A percentile compares a stretch with the other conserved stretches of the same genome.
Conservation (phyloP, 2,797 vertebrate genomes). For the Meda fulgida region DNA sequence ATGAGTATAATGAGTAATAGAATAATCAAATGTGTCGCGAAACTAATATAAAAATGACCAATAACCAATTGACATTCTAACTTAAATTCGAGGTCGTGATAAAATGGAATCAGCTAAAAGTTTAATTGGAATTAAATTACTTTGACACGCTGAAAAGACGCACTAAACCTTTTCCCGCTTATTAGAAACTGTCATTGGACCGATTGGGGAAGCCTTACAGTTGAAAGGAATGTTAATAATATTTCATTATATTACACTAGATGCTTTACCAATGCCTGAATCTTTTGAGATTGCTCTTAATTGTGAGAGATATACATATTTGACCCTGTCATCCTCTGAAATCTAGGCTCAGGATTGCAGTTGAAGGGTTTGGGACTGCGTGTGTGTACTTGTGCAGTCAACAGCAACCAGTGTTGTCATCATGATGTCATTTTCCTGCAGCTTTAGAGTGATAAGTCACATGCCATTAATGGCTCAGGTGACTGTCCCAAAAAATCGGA, state of each 20-base stretch:
- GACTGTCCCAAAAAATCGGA: neutral
- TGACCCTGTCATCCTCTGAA: neutral
- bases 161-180: no score
- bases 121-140: no score
- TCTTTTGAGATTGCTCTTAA: neutral
- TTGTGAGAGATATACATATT: neutral
- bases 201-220: no score
- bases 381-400: neutral
- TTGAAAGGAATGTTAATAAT: neutral
- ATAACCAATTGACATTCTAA: no score
- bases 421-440: neutral
- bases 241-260: neutral
- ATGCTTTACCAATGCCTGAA: no score
- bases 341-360: neutral
- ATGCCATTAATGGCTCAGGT: neutral
- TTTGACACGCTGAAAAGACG: no score
- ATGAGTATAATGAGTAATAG: no score
- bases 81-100: no score
- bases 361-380: neutral
- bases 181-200: no score
- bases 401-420: neutral
- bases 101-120: no score
- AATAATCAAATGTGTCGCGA: no score
- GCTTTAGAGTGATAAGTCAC: neutral
- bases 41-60: no score